Evolutionary conservation across 2,888 invertebrate genomes (phyloP), one percentile per base, ranked within the genome.

Genomic region (Melipona beecheii): DNA sequence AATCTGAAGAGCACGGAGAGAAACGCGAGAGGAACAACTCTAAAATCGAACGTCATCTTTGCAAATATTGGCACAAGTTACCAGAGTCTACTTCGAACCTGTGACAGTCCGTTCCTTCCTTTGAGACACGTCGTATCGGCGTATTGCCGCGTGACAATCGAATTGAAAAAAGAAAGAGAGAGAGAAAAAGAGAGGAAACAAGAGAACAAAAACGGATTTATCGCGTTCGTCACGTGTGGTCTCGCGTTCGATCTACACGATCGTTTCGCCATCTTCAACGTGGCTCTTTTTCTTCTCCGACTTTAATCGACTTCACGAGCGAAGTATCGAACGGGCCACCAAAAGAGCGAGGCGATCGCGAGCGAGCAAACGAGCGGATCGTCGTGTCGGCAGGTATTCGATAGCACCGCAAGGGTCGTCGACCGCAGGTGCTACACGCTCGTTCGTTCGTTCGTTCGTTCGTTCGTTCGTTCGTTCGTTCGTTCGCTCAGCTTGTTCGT

Each of bases 381-480:
- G 89, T 91, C 86, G 86, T 87, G 88, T 87, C 88, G 87, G 90
- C 89, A 92, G 91, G 92, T 91, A 93, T 93, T 93, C 92, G 93
- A 92, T 92, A 92, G 91, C 92, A 89, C 90, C 90, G 90, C 89
- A 89, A 92, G 91, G 93, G 93, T 94, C 94, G 90, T 93, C 92
- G 94, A 94, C 94, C 94, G 94, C 93, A 93, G 94, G 93, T 94
- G 93, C 92, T 92, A 91, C 91, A 86, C 91, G 90, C 86, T 87
- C 84, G 84, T 80, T 85, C 79, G 82, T 71, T 87, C 85, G 80
- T 56, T 66, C 78, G 82, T 78, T 83, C 83, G 82, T 56, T 79
- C n/a, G n/a, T n/a, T n/a, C n/a, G n/a, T n/a, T n/a, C 73, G 83
- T 77, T 84, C 85, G 85, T 86, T 86, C 86, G 82, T 69, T 87